Evolutionary conservation across 2,797 vertebrate genomes (phyloP).

Genomic region (Notamacropus eugenii): DNA sequence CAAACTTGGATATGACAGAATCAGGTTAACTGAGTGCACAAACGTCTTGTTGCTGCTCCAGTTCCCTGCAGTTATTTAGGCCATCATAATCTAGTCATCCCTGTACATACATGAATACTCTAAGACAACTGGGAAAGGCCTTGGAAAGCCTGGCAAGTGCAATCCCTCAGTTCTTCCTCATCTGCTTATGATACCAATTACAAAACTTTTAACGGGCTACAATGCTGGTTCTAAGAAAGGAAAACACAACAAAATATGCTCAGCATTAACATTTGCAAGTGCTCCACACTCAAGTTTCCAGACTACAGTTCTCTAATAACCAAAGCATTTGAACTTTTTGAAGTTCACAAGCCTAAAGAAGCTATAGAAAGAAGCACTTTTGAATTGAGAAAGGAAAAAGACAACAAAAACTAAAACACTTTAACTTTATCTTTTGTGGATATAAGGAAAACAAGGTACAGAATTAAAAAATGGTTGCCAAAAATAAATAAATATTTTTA

Average conservation of each 20-base stretch:
- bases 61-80: constrained; percentile 66
- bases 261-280: not conserved
- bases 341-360: constrained; percentile 8
- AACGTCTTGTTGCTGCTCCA: constrained; percentile 27
- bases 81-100: constrained; percentile 75
- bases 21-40: constrained; percentile 49
- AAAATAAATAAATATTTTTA: not conserved
- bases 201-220: not conserved
- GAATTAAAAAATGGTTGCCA: not conserved
- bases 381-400: not conserved
- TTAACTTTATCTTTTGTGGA: constrained; percentile 13
- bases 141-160: constrained; percentile 41
- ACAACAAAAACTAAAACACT: constrained; percentile 30
- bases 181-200: constrained; percentile 3
- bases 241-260: not conserved
- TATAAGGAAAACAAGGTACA: constrained; percentile 26
- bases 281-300: not conserved
- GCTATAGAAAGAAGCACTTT: not conserved
- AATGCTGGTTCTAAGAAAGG: not conserved
- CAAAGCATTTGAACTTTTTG: constrained; percentile 19
- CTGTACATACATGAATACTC: constrained; percentile 24
- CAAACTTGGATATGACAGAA: constrained; percentile 70
- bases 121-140: constrained; percentile 12
- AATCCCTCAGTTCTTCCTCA: not conserved
- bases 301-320: constrained; percentile 21